phyloP scores from a whole-genome alignment of 2,888 invertebrate species.

The Germaria angustata region DNA sequence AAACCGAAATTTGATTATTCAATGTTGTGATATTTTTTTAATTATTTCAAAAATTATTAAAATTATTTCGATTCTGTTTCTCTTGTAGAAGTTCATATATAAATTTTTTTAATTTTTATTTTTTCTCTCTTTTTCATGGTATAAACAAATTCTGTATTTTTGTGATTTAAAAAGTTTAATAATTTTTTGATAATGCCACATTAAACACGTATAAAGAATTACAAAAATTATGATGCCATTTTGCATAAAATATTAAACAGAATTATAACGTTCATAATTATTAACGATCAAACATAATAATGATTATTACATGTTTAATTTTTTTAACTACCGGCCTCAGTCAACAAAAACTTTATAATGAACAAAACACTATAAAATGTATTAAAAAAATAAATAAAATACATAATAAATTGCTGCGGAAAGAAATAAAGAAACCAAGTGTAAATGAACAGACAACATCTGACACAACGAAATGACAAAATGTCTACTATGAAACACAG shows the following conservation, averaged over 20 bases:
- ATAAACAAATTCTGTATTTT: neutral
- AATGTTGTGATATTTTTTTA: too few relatives aligned
- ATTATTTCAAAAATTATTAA: too few relatives aligned
- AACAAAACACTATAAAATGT: neutral
- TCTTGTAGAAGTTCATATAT: too few relatives aligned
- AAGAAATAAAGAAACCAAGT: neutral
- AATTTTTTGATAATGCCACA: neutral
- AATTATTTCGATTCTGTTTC: too few relatives aligned
- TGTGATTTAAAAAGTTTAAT: neutral
- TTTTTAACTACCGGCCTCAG: neutral
- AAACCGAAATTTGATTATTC: too few relatives aligned
- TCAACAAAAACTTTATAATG: neutral
- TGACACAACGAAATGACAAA: constrained; percentile 28
- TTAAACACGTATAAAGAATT: neutral
- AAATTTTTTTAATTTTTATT: too few relatives aligned
- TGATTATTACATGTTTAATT: constrained; percentile 3
- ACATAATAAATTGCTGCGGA: neutral
- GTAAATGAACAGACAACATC: constrained; percentile 8
- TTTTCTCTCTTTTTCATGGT: too few relatives aligned
- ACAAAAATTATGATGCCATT: neutral
- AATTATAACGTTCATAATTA: too few relatives aligned
- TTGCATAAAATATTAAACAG: neutral
- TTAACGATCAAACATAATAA: too few relatives aligned
- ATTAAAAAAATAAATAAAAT: neutral
- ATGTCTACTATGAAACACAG: neutral